phyloP scores from a whole-genome alignment of 2,888 invertebrate species.

The Papilio gigon region DNA sequence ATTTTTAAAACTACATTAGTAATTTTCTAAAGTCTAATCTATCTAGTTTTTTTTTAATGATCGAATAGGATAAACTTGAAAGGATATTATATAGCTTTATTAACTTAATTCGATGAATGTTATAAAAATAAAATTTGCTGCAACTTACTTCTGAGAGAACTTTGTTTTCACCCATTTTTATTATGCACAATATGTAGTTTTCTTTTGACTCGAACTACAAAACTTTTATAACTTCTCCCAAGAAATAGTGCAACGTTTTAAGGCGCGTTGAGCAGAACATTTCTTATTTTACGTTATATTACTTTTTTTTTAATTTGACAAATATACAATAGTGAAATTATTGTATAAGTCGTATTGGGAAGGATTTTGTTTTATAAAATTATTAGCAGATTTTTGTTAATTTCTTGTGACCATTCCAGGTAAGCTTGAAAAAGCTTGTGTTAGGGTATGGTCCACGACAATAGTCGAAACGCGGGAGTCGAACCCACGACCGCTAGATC shows the following conservation, averaged over 20 bases:
- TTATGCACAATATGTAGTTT: slow-evolving; percentile 22
- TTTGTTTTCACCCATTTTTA: slow-evolving; percentile 21
- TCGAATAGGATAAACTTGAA: too few species aligned
- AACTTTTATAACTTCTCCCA: slow-evolving; percentile 9
- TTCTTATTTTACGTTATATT: neutral
- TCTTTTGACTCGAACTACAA: slow-evolving; percentile 19
- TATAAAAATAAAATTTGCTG: slow-evolving; percentile 3
- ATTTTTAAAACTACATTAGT: too few species aligned
- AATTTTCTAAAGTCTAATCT: too few species aligned
- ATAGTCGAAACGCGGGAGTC: too few species aligned
- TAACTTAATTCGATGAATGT: neutral
- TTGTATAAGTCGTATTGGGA: neutral
- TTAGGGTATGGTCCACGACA: too few species aligned
- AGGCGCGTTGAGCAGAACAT: slow-evolving; percentile 7
- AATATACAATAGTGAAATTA: neutral
- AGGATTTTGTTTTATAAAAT: too few species aligned
- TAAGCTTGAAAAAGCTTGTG: too few species aligned
- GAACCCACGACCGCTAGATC: too few species aligned
- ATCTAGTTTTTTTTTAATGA: too few species aligned
- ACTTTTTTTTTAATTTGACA: neutral
- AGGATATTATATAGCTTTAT: neutral
- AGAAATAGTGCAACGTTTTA: slow-evolving; percentile 9
- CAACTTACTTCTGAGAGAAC: neutral
- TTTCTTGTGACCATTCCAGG: too few species aligned
- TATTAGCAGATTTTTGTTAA: too few species aligned